phyloP scores from a whole-genome alignment of 2,888 invertebrate genomes.

The Poecilus cupreus region DNA sequence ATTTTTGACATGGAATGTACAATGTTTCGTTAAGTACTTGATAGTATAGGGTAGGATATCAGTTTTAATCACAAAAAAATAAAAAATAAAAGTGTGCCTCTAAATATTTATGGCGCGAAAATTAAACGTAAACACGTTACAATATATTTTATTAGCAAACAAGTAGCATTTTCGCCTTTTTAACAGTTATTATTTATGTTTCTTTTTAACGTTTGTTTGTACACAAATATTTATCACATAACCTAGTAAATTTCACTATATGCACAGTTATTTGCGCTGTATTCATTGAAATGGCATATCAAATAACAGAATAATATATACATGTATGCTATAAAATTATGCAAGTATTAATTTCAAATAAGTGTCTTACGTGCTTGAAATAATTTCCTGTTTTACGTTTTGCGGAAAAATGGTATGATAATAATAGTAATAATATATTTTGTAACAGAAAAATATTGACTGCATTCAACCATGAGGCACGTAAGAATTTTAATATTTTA shows the following conservation, averaged over 20 bases:
- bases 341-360: slow-evolving; percentile 19
- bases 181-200: not conserved
- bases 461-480: not conserved
- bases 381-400: slow-evolving; percentile 21
- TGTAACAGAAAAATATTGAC: slow-evolving; percentile 1
- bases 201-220: not conserved
- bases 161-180: not conserved
- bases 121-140: too few species aligned
- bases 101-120: too few species aligned
- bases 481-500: not conserved
- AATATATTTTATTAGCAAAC: not conserved
- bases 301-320: not conserved
- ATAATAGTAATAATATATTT: not conserved
- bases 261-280: slow-evolving; percentile 12
- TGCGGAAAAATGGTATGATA: not conserved
- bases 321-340: slow-evolving; percentile 16
- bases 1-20: too few species aligned
- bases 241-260: slow-evolving; percentile 20
- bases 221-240: slow-evolving; percentile 2
- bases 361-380: slow-evolving; percentile 7
- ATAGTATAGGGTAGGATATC: too few species aligned
- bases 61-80: too few species aligned
- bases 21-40: too few species aligned
- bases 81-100: too few species aligned
- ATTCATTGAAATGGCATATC: not conserved